Evolutionary conservation across 2,888 invertebrate species (phyloP), one percentile per base, ranked within the genome.

Genomic region (Rotaria macrura): DNA sequence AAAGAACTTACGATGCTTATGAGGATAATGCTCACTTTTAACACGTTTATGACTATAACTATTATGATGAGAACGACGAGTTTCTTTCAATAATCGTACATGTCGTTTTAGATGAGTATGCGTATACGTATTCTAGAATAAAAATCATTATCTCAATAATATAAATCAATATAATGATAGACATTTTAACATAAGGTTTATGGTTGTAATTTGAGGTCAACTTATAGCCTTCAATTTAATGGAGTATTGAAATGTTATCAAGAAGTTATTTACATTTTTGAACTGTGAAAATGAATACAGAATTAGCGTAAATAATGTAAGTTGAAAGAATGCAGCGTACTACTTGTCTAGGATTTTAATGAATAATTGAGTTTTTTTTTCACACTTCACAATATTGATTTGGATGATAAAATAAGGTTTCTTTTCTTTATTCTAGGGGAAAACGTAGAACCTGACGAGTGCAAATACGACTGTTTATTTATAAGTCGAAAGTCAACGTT

Each of bases 11-110:
- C 79, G n/a, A n/a, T 23, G 23, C 43, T 43, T 79, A 43, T 43
- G 25, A n/a, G 74, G 5, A 74, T 74, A 40, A 43, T 79, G 79
- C 10, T 43, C 40, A 79, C n/a, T 43, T 79, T 79, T 79, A n/a
- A 40, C 43, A 43, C 79, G 40, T 43, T 79, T 79, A 79, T 79
- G 79, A 43, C n/a, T 79, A n/a, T 79, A 79, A 79, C 79, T 79
- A 43, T 43, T 79, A 43, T 79, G 79, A 43, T 79, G 43, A 25
- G 79, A 79, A n/a, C 79, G 79, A 43, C 43, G 40, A n/a, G 40
- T 23, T n/a, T 79, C 79, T 79, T 43, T 79, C 43, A 38, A 65
- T 65, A 65, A 65, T 7, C 65, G 65, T 34, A 65, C 20, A 34
- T 65, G 65, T 2, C 65, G 65, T 34, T 65, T 65, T 34, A 17